These are phyloP conservation scores for Nebria ingens DNA, from an alignment of 1,140 invertebrate species.

Conservation along the genomic window DNA sequence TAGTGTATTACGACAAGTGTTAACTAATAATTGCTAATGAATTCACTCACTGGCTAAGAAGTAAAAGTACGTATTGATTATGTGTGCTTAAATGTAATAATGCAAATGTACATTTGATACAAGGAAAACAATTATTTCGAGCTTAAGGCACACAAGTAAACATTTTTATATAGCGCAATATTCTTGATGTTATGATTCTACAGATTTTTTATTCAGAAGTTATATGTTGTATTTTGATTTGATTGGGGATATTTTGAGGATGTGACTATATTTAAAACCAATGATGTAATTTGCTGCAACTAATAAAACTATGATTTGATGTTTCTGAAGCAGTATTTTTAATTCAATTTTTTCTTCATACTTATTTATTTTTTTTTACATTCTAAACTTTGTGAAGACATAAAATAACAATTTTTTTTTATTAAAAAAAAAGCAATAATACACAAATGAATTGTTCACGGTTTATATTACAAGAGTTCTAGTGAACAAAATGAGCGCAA, in stretches of 20 bases:
- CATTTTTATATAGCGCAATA: background rate
- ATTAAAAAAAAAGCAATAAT: background rate
- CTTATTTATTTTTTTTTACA: conserved; percentile 10
- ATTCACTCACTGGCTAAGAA: too few species aligned
- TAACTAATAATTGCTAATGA: too few species aligned
- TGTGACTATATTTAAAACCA: background rate
- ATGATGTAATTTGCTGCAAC: conserved; percentile 3
- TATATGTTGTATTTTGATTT: background rate
- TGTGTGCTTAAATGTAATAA: too few species aligned
- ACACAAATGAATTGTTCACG: conserved; percentile 8
- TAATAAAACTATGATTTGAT: conserved; percentile 8
- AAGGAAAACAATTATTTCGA: background rate
- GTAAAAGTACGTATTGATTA: too few species aligned
- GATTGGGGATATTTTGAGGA: background rate
- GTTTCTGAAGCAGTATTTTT: conserved; percentile 5
- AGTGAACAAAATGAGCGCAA: conserved; percentile 2
- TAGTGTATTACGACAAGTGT: too few species aligned
- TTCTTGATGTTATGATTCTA: background rate
- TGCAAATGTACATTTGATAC: too few species aligned
- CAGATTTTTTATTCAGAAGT: background rate
- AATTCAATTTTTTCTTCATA: conserved; percentile 1
- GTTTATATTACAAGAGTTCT: conserved; percentile 8
- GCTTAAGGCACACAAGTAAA: background rate
- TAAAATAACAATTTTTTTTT: conserved; percentile 6
- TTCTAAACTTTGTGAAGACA: conserved; percentile 9